phyloP scores from a whole-genome alignment of 2,888 invertebrate species.

The Drosophila barbarae region DNA sequence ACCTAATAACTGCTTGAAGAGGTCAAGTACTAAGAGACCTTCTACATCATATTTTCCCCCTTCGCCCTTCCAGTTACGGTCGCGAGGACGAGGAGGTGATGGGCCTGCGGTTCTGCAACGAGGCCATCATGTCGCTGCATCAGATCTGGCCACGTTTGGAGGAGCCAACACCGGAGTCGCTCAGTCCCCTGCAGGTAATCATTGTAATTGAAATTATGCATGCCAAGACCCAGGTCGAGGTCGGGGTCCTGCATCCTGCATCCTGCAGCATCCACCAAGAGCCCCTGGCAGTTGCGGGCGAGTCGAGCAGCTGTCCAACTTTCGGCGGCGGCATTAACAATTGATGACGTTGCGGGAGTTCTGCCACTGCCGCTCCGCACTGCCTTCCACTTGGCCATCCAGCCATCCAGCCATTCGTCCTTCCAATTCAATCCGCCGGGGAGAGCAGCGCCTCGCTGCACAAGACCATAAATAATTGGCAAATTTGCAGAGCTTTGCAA shows the following conservation, averaged over 20 bases:
- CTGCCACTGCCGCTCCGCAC: too few species aligned
- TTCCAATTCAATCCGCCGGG: neutral
- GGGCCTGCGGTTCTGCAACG: constrained; percentile 98
- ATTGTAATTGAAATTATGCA: constrained; percentile 44
- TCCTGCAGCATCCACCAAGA: constrained; percentile 2
- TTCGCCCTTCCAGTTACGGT: constrained; percentile 85
- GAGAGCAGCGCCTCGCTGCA: constrained; percentile 7
- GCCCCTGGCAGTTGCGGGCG: constrained; percentile 1
- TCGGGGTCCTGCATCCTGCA: constrained; percentile 8
- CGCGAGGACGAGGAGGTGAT: constrained; percentile 98
- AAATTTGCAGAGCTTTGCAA: constrained; percentile 29
- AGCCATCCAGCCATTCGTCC: neutral
- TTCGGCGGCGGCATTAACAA: constrained; percentile 20
- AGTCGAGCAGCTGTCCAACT: constrained; percentile 23
- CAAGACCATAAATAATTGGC: constrained; percentile 48
- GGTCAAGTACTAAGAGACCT: neutral
- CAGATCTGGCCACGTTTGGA: constrained; percentile 88
- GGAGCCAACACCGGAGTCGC: constrained; percentile 82
- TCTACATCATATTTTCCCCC: neutral
- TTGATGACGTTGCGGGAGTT: constrained; percentile 18
- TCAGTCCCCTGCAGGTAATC: constrained; percentile 86
- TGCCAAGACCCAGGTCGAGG: neutral
- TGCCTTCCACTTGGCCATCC: too few species aligned
- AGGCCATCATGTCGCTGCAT: constrained; percentile 94
- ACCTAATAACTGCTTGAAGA: neutral